phyloP scores from a whole-genome alignment of 1,140 invertebrate species.

The Bombus breviceps region DNA sequence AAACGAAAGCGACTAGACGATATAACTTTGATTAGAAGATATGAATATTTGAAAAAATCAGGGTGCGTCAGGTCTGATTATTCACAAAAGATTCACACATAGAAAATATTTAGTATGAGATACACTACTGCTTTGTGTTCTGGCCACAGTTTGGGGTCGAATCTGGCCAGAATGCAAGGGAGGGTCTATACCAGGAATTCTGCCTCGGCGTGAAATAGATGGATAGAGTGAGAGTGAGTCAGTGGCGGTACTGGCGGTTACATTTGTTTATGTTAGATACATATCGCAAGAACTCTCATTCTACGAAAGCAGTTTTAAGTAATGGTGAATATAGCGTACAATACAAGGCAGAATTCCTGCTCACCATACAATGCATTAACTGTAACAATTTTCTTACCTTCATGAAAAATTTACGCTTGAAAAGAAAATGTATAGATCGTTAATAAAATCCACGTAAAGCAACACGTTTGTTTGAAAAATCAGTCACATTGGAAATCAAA shows the following conservation, averaged over 20 bases:
- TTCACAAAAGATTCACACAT: slow-evolving; percentile 3
- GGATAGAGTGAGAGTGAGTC: not conserved
- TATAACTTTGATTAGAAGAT: not conserved
- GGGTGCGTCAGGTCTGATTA: not conserved
- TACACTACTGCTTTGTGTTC: not conserved
- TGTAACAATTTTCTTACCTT: slow-evolving; percentile 49
- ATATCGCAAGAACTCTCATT: not conserved
- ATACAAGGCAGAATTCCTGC: not conserved
- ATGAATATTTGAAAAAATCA: not conserved
- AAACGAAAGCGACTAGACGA: not conserved
- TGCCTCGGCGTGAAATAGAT: not conserved
- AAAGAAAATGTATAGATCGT: not conserved
- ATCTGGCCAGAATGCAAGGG: not conserved
- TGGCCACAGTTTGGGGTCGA: not conserved
- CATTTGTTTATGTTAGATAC: not conserved
- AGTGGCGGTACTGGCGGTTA: not conserved
- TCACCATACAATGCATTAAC: no score
- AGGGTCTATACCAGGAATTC: not conserved
- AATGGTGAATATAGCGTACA: not conserved
- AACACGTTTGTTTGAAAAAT: not conserved
- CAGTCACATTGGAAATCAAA: slow-evolving; percentile 37
- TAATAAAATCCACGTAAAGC: slow-evolving; percentile 1
- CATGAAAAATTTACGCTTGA: slow-evolving; percentile 48
- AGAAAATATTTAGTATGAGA: not conserved
- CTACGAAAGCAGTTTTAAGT: not conserved